Percentiles rank a stretch among this genome's conserved stretches.
Conservation (phyloP, 1,140 invertebrate species). For the Drosophila leontia region DNA sequence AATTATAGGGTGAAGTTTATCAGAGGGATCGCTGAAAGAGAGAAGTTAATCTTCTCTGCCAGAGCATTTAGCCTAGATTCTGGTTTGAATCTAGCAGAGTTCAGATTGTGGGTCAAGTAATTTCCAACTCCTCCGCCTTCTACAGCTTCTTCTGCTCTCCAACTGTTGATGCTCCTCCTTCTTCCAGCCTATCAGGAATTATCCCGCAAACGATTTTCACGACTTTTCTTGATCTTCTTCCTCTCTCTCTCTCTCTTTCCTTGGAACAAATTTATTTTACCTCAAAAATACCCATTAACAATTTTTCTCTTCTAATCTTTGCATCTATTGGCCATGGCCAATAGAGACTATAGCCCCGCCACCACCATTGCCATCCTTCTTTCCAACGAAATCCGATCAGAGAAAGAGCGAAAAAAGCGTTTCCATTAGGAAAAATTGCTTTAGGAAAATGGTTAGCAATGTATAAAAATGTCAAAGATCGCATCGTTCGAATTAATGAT, state of each 20-base stretch:
- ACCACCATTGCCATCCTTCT: not conserved
- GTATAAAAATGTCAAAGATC: conserved; percentile 82
- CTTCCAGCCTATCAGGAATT: conserved; percentile 68
- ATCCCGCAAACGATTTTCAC: conserved; percentile 68
- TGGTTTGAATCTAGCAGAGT: conserved; percentile 48
- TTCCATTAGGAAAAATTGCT: conserved; percentile 74
- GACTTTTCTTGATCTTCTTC: conserved; percentile 55
- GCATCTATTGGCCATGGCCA: conserved; percentile 58
- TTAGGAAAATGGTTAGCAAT: conserved; percentile 49
- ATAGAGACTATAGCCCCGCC: conserved; percentile 49
- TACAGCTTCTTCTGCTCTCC: not conserved
- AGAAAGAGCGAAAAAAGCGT: conserved; percentile 31
- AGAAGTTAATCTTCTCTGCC: conserved; percentile 49
- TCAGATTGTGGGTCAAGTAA: conserved; percentile 79
- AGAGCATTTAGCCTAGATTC: conserved; percentile 70
- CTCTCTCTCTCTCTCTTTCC: conserved; percentile 5
- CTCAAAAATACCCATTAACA: conserved; percentile 72
- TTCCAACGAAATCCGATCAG: conserved; percentile 66
- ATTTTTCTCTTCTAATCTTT: conserved; percentile 77
- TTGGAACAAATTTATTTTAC: conserved; percentile 78
- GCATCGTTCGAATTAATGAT: conserved; percentile 77
- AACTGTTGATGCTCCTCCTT: conserved; percentile 17
- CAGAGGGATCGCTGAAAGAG: conserved; percentile 22
- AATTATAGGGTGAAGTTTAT: conserved; percentile 21
- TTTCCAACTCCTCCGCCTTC: conserved; percentile 54